Evolutionary conservation across 2,797 vertebrate genomes (phyloP).

Genomic region (Xenentodon cancila): DNA sequence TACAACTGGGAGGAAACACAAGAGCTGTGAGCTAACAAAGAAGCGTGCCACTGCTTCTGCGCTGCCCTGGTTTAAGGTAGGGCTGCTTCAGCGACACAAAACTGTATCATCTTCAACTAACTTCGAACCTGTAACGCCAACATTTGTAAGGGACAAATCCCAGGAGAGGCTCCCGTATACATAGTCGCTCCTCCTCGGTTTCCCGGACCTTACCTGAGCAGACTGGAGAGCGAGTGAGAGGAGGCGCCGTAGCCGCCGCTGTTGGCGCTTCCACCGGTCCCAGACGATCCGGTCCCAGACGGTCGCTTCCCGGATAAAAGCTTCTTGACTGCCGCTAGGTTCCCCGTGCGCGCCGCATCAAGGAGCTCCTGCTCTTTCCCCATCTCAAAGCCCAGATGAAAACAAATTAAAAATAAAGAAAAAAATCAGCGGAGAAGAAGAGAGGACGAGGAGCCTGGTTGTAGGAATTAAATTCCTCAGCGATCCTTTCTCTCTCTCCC

Average conservation of each 20-base stretch:
- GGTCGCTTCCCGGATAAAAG: constrained; percentile 92
- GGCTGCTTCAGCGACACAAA: constrained; percentile 33
- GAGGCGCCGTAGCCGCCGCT: constrained; percentile 83
- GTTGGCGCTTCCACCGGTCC: constrained; percentile 75
- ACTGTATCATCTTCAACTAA: neutral
- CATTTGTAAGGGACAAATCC: neutral
- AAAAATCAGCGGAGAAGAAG: constrained; percentile 51
- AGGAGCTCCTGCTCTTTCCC: constrained; percentile 98
- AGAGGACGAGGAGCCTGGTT: constrained; percentile 37
- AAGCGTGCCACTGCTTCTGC: constrained; percentile 50
- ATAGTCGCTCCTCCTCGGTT: neutral
- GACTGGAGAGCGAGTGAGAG: constrained; percentile 91
- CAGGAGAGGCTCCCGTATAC: neutral
- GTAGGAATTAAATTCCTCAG: constrained; percentile 63
- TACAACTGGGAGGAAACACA: constrained; percentile 29
- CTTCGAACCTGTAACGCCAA: neutral
- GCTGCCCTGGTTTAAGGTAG: constrained; percentile 28
- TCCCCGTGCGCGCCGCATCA: constrained; percentile 95
- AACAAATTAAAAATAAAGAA: constrained; percentile 16
- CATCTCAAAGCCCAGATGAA: constrained; percentile 81
- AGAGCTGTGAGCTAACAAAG: constrained; percentile 73
- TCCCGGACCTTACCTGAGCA: constrained; percentile 87
- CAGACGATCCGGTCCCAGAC: constrained; percentile 83
- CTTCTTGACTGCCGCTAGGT: constrained; percentile 95
- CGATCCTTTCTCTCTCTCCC: constrained; percentile 39